Base-by-base conservation (phyloP, 92 coral and sea anemone species). In the Galaxea fascicularis region DNA sequence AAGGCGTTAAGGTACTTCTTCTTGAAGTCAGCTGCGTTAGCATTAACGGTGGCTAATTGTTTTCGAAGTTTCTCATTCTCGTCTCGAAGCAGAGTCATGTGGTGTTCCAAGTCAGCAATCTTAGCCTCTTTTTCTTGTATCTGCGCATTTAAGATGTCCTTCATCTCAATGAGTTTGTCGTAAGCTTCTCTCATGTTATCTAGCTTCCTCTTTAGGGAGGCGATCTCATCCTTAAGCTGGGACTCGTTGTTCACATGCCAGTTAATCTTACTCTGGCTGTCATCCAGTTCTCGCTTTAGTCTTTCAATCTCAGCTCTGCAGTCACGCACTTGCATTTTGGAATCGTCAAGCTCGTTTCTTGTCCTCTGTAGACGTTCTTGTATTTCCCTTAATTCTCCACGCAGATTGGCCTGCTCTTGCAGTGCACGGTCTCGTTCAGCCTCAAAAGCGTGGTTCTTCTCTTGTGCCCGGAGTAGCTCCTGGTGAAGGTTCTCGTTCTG, bases 11-110 rank as follows among this genome's bases (percentile, higher is more conserved):
- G 66, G 90, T 92, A 95, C 89, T 97, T 97, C 92, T 94, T 92
- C 90, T 89, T 93, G 88, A 89, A 93, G 82, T 95, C 98, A 4
- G 96, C 91, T 11, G 96, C 98, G 56, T 87, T 93, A 22, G 98
- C 91, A 45, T 95, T 97, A 6, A 98, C 97, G 51, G 83, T 87
- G 30, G 94, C 93, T 22, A 97, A 65, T n/a, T 93, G 93, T 52
- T 91, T 93, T 44, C 96, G 90, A 35, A 95, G 92, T 64, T 92
- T 92, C 27, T 97, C 99, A 39, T 91, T 91, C 63, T 94, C 98
- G 71, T 92, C 98, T 51, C 94, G 91, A 27, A 95, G 94, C 41
- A 95, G 82, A 41, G 90, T 87, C 45, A 89, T 82, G 87, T 83
- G 88, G 71, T 89, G 95, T 74, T 97, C 95, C n/a, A 97, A 87